Evolutionary conservation across 2,797 vertebrate species (phyloP).

Genomic region (Betta splendens): DNA sequence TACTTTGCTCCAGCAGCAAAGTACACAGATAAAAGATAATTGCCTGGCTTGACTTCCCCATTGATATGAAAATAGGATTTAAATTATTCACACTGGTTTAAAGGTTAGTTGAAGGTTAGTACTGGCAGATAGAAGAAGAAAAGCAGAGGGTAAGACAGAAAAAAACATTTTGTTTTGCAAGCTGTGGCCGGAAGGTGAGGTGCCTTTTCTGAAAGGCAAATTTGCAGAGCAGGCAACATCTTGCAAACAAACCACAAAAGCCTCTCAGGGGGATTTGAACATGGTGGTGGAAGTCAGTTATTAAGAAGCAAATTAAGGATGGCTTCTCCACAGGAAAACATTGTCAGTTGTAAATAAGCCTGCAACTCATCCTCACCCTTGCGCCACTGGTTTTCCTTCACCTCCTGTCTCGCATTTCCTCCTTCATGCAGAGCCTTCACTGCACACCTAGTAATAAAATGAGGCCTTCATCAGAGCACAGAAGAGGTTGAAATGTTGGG

Average conservation of each 20-base stretch:
- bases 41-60: slow-evolving; percentile 96
- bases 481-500: slow-evolving; percentile 41
- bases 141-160: slow-evolving; percentile 46
- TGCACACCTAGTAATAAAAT: slow-evolving; percentile 47
- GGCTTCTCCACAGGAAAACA: slow-evolving; percentile 80
- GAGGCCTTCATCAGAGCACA: slow-evolving; percentile 28
- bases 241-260: slow-evolving; percentile 84
- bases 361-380: slow-evolving; percentile 65
- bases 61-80: slow-evolving; percentile 99
- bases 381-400: slow-evolving; percentile 60
- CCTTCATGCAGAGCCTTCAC: slow-evolving; percentile 32
- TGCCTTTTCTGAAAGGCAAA: slow-evolving; percentile 87
- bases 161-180: slow-evolving; percentile 57
- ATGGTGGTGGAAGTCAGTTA: slow-evolving; percentile 89
- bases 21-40: slow-evolving; percentile 99
- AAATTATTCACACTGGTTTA: slow-evolving; percentile 97
- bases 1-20: slow-evolving; percentile 92
- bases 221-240: slow-evolving; percentile 86
- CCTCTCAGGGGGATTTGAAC: slow-evolving; percentile 86
- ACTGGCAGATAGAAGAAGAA: slow-evolving; percentile 82
- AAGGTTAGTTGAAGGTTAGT: slow-evolving; percentile 99
- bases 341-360: slow-evolving; percentile 80
- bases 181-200: slow-evolving; percentile 85
- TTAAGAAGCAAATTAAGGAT: slow-evolving; percentile 92
- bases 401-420: slow-evolving; percentile 54